Base-by-base conservation (phyloP, 2,113 vertebrate genomes). In the Petrocephalus zakoni region DNA sequence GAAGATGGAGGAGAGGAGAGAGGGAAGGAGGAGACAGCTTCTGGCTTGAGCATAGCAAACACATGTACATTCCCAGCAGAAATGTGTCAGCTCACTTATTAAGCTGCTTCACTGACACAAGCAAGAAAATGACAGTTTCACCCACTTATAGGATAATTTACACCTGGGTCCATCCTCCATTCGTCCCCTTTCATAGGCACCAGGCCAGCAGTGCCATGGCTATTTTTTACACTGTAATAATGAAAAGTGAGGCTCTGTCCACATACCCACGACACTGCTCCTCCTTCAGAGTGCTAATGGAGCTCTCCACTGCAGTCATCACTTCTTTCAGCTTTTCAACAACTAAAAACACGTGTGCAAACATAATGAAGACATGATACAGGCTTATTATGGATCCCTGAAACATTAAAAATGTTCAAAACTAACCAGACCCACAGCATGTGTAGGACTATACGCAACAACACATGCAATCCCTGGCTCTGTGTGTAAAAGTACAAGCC, bases 241-340 rank as follows among this genome's bases (percentile, higher is more conserved):
- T 51, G 34, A 47, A 10, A 21, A 13, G 51, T 5, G 3, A 15
- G 0, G 10, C 29, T 29, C 37, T n/a, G 34, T 6, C 58, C 90
- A 92, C 92, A 92, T 97, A 99, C 98, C 95, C 94, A 90, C 93
- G 93, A 10, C 94, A 94, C 89, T 98, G 96, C 8, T 97, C 94
- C 93, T 97, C 95, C 94, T 98, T 99, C 89, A 99, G 95, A 89
- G 90, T 89, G 89, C 89, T 96, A 88, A 99, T 96, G 82, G 96
- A 95, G 89, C 93, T 96, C 95, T 99, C 98, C 92, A 95, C 94
- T 92, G 98, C 97, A 90, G 95, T 96, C 97, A 98, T 97, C 91
- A 97, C 95, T 94, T 97, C 95, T 93, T 96, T 95, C 42, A 99
- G 95, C 91, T 94, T 97, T 90, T 96, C 95, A 92, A 99, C 94